Percentiles rank a stretch among this genome's conserved stretches.
Evolutionary conservation across 2,888 invertebrate genomes (phyloP).

Genomic region (Drosophila prostipennis): DNA sequence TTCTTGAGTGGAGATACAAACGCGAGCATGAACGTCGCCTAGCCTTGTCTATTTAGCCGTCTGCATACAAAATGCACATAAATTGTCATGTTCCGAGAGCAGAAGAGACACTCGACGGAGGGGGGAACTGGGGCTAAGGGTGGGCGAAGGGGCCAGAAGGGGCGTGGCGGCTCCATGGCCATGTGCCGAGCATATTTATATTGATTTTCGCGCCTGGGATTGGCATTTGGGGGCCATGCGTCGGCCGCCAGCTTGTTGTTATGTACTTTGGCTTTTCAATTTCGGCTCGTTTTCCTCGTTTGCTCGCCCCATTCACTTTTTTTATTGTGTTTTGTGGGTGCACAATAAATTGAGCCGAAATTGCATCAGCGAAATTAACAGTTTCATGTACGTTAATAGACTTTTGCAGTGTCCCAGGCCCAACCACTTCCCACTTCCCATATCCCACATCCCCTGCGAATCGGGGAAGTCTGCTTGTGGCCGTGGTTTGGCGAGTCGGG

Average conservation of each 20-base stretch:
- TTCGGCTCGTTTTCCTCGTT: constrained; percentile 69
- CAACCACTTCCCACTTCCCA: constrained; percentile 34
- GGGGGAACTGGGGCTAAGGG: neutral
- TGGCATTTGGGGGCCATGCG: constrained; percentile 51
- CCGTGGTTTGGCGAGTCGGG: constrained; percentile 3
- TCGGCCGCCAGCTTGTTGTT: constrained; percentile 73
- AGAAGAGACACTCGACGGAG: constrained; percentile 11
- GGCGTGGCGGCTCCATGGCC: constrained; percentile 48
- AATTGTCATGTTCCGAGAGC: constrained; percentile 70
- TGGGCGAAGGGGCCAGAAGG: neutral
- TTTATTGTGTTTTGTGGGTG: constrained; percentile 67
- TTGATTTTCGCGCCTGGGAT: constrained; percentile 73
- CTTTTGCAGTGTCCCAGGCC: constrained; percentile 59
- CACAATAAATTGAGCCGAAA: constrained; percentile 79
- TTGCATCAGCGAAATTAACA: constrained; percentile 80
- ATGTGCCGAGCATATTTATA: constrained; percentile 75
- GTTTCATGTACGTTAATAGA: constrained; percentile 80
- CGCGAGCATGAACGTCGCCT: constrained; percentile 38
- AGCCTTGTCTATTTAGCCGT: constrained; percentile 76
- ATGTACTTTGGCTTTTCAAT: constrained; percentile 79
- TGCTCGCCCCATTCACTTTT: constrained; percentile 38
- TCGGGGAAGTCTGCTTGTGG: constrained; percentile 15
- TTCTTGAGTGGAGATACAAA: constrained; percentile 5
- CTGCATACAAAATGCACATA: constrained; percentile 80
- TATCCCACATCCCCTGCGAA: constrained; percentile 6